These are phyloP conservation scores for Ypsolopha scabrella DNA, from an alignment of 2,888 invertebrate species.

Conservation along the genomic window DNA sequence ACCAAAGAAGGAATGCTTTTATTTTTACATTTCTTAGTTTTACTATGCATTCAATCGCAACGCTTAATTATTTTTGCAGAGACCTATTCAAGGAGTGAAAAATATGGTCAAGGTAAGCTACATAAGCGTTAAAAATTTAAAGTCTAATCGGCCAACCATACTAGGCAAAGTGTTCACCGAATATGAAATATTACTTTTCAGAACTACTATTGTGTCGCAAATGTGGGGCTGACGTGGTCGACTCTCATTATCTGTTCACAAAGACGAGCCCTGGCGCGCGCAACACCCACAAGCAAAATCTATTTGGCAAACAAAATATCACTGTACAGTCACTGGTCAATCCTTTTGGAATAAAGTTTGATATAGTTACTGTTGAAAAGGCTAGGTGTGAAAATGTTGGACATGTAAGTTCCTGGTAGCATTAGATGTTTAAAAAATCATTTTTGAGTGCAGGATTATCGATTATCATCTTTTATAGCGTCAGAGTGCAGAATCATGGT, in stretches of 20 bases:
- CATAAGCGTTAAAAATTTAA: too few relatives aligned
- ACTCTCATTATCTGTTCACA: conserved; percentile 61
- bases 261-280: conserved; percentile 61
- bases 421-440: too few relatives aligned
- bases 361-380: conserved; percentile 61
- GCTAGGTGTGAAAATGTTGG: conserved; percentile 67
- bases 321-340: conserved; percentile 69
- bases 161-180: neutral
- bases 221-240: conserved; percentile 71
- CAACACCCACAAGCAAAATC: conserved; percentile 52
- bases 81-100: conserved; percentile 10
- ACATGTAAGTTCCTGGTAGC: conserved; percentile 46
- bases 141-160: too few relatives aligned
- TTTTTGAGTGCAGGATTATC: conserved; percentile 1
- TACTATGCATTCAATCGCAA: conserved; percentile 19
- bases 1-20: conserved; percentile 35
- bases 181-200: conserved; percentile 24
- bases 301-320: conserved; percentile 65
- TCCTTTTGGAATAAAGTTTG: conserved; percentile 66
- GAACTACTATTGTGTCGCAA: conserved; percentile 69
- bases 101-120: conserved; percentile 16
- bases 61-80: conserved; percentile 23
- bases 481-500: conserved; percentile 72
- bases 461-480: conserved; percentile 43
- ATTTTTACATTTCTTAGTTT: conserved; percentile 24